Evolutionary conservation across 2,113 vertebrate species (phyloP).

Genomic region (Eretmochelys imbricata): DNA sequence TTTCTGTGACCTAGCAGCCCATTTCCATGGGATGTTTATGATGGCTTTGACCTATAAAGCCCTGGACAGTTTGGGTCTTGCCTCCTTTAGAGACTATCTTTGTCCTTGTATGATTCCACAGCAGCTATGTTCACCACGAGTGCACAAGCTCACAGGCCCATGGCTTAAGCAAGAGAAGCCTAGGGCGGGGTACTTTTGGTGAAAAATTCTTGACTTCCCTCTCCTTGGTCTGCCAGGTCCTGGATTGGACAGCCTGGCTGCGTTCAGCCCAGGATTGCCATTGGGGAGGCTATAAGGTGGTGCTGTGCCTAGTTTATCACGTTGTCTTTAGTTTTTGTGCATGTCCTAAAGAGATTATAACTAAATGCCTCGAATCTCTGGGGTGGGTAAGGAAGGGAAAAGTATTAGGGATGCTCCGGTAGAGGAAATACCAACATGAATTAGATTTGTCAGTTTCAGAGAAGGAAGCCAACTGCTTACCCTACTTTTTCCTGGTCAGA

Average conservation of each 20-base stretch:
- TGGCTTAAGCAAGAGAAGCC: not conserved
- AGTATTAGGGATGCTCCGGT: not conserved
- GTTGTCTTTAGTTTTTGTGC: not conserved
- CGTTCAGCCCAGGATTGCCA: not conserved
- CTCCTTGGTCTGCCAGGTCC: not conserved
- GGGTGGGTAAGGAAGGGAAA: not conserved
- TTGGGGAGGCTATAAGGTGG: not conserved
- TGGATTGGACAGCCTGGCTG: not conserved
- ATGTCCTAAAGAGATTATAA: not conserved
- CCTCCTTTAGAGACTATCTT: not conserved
- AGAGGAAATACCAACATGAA: not conserved
- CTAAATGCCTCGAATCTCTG: not conserved
- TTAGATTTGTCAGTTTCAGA: not conserved
- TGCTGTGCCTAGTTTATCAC: not conserved
- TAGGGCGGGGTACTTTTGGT: not conserved
- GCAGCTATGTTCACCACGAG: not conserved
- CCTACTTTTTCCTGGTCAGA: not conserved
- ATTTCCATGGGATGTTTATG: not conserved
- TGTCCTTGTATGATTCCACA: not conserved
- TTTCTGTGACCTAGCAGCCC: not conserved
- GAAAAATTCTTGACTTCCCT: not conserved
- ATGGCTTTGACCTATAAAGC: not conserved
- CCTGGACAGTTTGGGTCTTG: not conserved
- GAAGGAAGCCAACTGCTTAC: not conserved
- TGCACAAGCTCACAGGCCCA: not conserved